Conservation (phyloP, 2,888 invertebrate species). For the Dioctria linearis region DNA sequence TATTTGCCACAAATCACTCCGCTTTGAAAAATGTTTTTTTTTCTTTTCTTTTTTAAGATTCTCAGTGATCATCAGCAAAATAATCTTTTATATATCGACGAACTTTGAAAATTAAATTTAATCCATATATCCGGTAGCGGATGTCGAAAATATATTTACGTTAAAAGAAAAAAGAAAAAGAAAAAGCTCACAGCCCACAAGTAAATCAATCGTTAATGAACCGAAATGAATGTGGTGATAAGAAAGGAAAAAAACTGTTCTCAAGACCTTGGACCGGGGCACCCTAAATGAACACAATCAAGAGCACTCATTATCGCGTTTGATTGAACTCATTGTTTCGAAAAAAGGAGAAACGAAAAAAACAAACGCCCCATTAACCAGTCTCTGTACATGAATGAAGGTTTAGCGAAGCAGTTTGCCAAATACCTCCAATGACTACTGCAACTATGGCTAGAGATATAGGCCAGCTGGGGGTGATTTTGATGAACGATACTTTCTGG, state of each 20-base stretch:
- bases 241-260: neutral
- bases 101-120: neutral
- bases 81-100: too few relatives aligned
- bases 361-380: conserved; percentile 12
- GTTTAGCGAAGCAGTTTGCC: neutral
- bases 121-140: neutral
- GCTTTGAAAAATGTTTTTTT: too few relatives aligned
- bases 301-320: conserved; percentile 36
- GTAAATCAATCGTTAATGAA: conserved; percentile 41
- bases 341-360: neutral
- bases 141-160: neutral
- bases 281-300: conserved; percentile 32
- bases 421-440: too few relatives aligned
- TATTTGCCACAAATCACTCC: too few relatives aligned
- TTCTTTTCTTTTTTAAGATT: too few relatives aligned
- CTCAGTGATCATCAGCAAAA: too few relatives aligned
- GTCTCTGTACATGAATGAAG: neutral
- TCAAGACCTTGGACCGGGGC: neutral
- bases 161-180: neutral
- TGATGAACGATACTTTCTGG: conserved; percentile 16
- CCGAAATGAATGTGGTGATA: conserved; percentile 1
- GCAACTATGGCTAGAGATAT: neutral
- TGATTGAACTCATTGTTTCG: conserved; percentile 46
- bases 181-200: conserved; percentile 14
- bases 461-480: neutral